Evolutionary conservation across 2,113 vertebrate species (phyloP), one percentile per base, ranked within the genome.

Genomic region (Lepus americanus): DNA sequence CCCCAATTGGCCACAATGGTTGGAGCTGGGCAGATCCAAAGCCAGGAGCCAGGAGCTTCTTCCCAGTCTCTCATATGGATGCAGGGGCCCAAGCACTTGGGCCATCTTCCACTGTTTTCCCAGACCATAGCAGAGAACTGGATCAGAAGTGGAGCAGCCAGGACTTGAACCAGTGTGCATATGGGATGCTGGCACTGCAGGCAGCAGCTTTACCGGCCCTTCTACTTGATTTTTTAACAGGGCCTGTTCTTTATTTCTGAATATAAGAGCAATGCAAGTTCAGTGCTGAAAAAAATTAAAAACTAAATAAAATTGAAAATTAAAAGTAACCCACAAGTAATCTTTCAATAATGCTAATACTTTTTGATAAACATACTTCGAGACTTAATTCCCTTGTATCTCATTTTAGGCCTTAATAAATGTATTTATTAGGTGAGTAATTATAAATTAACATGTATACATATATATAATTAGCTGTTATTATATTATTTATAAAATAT

Each of bases 401-500:
- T 79, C 19, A n/a, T 63, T 79, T 69, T 67, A 90, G 70, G 31
- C 36, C 82, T 72, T 61, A 66, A 55, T 39, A 78, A 89, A 53
- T 72, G 25, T 72, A 64, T 73, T 72, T 84, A 16, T 89, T 66
- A 31, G 87, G 29, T 66, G 19, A 94, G 83, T 33, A 7, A 7
- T 66, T 94, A 66, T 78, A 33, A 80, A 86, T 36, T 83, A 80
- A 31, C 39, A 78, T n/a, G 55, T 11, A 55, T 6, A 74, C 27
- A 64, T 9, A 14, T 59, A 86, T 29, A 36, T 22, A 80, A 59
- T 67, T 74, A 89, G 76, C 25, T 89, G 44, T n/a, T 25, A 73
- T 84, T 77, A 72, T 20, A 61, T 20, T 88, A 44, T 82, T 78
- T 92, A 89, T 78, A 90, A 89, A 89, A 87, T 53, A 39, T 9